Percentiles rank a stretch among this genome's conserved stretches.
These are phyloP conservation scores for Cetonia aurata DNA, from an alignment of 2,888 invertebrate species.

Conservation along the genomic window DNA sequence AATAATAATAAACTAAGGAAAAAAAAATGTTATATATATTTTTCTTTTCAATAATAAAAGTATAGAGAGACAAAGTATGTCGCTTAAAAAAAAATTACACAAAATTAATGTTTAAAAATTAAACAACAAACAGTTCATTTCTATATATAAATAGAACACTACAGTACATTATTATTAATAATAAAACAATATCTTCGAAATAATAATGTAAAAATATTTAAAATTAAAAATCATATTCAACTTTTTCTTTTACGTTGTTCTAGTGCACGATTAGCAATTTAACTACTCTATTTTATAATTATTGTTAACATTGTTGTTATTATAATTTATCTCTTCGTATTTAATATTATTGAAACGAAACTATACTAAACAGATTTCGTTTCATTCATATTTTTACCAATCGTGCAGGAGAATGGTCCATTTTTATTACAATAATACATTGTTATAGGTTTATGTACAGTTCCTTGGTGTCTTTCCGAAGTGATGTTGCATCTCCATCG, in stretches of 20 bases:
- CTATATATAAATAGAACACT: conserved; percentile 44
- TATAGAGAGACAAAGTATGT: conserved; percentile 46
- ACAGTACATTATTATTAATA: conserved; percentile 18
- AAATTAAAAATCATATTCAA: conserved; percentile 20
- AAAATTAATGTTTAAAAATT: conserved; percentile 41
- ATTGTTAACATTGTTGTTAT: too few species aligned
- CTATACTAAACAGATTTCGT: conserved; percentile 12
- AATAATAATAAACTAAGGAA: conserved; percentile 52
- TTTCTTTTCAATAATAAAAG: conserved; percentile 44
- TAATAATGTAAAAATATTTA: conserved; percentile 30
- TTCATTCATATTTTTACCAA: conserved; percentile 26
- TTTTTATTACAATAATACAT: conserved; percentile 16
- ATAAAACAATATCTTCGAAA: conserved; percentile 40
- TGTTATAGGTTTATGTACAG: conserved; percentile 23
- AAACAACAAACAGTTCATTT: conserved; percentile 45
- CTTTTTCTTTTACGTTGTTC: conserved; percentile 22
- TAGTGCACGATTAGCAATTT: conserved; percentile 33
- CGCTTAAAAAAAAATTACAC: conserved; percentile 39
- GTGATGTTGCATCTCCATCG: conserved; percentile 24
- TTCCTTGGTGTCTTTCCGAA: not conserved
- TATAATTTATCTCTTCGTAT: not conserved
- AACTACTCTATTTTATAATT: conserved; percentile 25
- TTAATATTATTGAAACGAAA: conserved; percentile 36
- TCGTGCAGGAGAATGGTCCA: conserved; percentile 20
- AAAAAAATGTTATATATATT: conserved; percentile 38